These are phyloP conservation scores for Enteromius radiatus DNA, from an alignment of 2,797 vertebrate genomes.

Conservation along the genomic window DNA sequence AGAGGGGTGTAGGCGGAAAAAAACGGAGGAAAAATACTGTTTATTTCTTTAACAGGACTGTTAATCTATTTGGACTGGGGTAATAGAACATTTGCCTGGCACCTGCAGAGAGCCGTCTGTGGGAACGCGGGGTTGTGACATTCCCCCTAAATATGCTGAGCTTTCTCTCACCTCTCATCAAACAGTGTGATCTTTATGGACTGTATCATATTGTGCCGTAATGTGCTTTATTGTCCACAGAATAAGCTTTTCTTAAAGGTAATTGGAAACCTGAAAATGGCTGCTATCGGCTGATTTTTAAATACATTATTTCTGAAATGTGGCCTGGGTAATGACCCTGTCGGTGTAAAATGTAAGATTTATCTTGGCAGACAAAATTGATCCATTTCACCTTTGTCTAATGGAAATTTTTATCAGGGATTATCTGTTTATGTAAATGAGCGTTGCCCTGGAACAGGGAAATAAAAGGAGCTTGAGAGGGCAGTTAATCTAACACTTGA, in stretches of 20 bases:
- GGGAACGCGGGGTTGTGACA: conserved; percentile 92
- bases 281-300: conserved; percentile 94
- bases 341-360: conserved; percentile 98
- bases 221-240: conserved; percentile 99
- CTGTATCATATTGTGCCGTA: conserved; percentile 99
- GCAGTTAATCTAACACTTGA: conserved; percentile 93
- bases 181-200: conserved; percentile 99
- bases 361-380: conserved; percentile 99
- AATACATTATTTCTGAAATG: conserved; percentile 99
- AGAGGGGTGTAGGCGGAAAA: conserved; percentile 24
- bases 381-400: conserved; percentile 99
- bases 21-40: conserved; percentile 66
- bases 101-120: conserved; percentile 78
- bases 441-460: conserved; percentile 84
- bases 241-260: conserved; percentile 99
- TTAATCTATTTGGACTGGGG: conserved; percentile 82
- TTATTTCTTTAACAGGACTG: conserved; percentile 77
- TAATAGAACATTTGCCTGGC: conserved; percentile 79
- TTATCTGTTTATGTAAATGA: conserved; percentile 99
- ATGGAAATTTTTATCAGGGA: conserved; percentile 99
- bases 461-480: conserved; percentile 85
- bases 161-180: conserved; percentile 99
- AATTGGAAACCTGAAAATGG: conserved; percentile 99
- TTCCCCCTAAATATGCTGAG: conserved; percentile 97
- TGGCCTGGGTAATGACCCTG: conserved; percentile 97